These are phyloP conservation scores for Xanthorhoe designata DNA, from an alignment of 2,888 invertebrate genomes.

Conservation along the genomic window DNA sequence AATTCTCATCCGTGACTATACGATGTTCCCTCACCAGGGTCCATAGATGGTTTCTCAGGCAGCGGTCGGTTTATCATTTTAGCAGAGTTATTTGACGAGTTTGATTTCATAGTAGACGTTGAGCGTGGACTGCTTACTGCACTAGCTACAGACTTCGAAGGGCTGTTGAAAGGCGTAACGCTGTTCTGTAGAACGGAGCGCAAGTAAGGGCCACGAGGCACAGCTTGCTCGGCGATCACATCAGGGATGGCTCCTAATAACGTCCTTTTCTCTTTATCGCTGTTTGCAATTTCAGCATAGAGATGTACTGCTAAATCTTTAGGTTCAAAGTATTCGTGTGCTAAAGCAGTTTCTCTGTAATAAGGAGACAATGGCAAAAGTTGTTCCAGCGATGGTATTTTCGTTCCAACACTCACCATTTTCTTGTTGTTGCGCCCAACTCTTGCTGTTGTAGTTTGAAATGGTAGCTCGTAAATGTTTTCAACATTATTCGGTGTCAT, in stretches of 20 bases:
- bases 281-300: constrained; percentile 87
- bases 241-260: constrained; percentile 74
- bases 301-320: constrained; percentile 84
- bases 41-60: constrained; percentile 86
- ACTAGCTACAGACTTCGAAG: constrained; percentile 55
- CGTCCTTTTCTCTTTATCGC: constrained; percentile 66
- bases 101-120: constrained; percentile 63
- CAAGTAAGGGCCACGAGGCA: constrained; percentile 86
- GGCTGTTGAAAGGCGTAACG: constrained; percentile 46
- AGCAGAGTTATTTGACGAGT: constrained; percentile 72
- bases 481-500: constrained; percentile 68
- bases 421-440: constrained; percentile 72
- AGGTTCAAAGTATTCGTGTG: constrained; percentile 82
- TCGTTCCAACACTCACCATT: constrained; percentile 85
- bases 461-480: constrained; percentile 88
- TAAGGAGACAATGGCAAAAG: constrained; percentile 81
- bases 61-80: constrained; percentile 89
- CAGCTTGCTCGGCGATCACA: constrained; percentile 69
- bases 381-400: constrained; percentile 86
- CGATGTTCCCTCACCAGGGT: constrained; percentile 76
- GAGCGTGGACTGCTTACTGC: constrained; percentile 51
- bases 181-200: constrained; percentile 83
- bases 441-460: constrained; percentile 73
- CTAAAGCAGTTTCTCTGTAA: constrained; percentile 72
- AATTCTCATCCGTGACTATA: constrained; percentile 60